phyloP scores from a whole-genome alignment of 2,113 vertebrate genomes.

The Asarcornis scutulata region DNA sequence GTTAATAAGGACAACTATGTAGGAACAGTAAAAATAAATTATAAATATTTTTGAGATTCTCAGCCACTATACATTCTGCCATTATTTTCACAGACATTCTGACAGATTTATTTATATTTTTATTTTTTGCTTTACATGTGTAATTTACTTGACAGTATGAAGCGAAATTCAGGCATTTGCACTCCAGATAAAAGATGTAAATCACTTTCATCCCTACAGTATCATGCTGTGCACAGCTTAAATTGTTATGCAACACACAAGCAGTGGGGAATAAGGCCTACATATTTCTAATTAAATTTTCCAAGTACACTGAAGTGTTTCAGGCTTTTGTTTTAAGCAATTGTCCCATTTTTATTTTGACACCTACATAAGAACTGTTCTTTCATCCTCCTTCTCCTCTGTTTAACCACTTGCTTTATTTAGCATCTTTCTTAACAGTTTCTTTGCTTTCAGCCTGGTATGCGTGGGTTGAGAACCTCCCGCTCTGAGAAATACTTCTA shows the following conservation, averaged over 20 bases:
- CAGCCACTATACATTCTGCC: not conserved
- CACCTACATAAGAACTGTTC: not conserved
- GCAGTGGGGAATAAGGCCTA: not conserved
- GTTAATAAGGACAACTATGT: not conserved
- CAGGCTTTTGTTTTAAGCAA: slow-evolving; percentile 33
- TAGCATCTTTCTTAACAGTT: slow-evolving; percentile 1
- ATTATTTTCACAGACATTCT: not conserved
- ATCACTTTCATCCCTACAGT: not conserved
- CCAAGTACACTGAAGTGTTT: not conserved
- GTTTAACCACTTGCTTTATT: slow-evolving; percentile 42
- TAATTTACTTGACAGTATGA: not conserved
- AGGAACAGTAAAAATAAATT: not conserved
- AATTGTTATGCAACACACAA: not conserved
- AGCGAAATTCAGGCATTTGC: not conserved
- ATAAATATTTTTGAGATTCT: not conserved
- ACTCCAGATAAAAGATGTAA: not conserved
- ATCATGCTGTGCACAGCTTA: not conserved
- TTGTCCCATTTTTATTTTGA: slow-evolving; percentile 44
- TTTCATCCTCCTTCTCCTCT: slow-evolving; percentile 22
- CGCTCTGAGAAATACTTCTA: not conserved
- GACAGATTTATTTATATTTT: not conserved
- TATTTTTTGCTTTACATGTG: not conserved
- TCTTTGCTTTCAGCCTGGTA: slow-evolving; percentile 22
- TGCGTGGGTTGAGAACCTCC: not conserved
- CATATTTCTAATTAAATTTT: not conserved